Evolutionary conservation across 2,888 invertebrate genomes (phyloP), one percentile per base, ranked within the genome.

Genomic region (Stictocephala bisonia): DNA sequence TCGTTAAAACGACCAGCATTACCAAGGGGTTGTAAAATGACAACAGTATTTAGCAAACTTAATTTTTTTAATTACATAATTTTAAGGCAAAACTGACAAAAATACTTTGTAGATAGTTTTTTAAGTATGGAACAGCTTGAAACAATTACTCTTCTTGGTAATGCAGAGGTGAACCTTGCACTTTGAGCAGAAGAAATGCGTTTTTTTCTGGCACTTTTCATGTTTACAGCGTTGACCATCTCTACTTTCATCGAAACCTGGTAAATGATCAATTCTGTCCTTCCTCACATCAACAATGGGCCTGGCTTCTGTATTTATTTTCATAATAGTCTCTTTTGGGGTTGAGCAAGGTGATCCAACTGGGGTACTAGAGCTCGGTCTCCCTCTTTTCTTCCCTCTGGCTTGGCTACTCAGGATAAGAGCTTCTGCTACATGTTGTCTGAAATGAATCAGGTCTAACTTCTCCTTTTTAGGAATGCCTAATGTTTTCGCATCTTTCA

Each of bases 191-290:
- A 53, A 53, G 71, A 73, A 56, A 31, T 58, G 68, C 13, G 70
- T 73, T 71, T 71, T 75, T 26, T 60, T 58, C 20, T 70, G 71
- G 31, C 50, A 71, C 44, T 74, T 75, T 9, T 69, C 29, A 71
- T 72, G 71, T 72, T 68, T 64, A 41, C 72, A 72, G 1, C 71
- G 50, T 53, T 44, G 53, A 18, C 72, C 67, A 53, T 72, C 44
- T 51, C 20, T 67, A 22, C 67, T 72, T 27, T 29, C 60, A 71
- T 74, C 69, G 44, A 72, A 75, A 13, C 72, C 64, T 31, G 72
- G 69, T 26, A 73, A 15, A 26, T 75, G 70, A 29, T 71, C 71
- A n/a, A 24, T 15, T 51, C 70, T 60, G 56, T 74, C 72, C 35
- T 20, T 44, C n/a, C 64, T 68, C 22, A 75, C 71, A 41, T 73